Conservation (phyloP, 2,797 vertebrate genomes). For the Intellagama lesueurii region DNA sequence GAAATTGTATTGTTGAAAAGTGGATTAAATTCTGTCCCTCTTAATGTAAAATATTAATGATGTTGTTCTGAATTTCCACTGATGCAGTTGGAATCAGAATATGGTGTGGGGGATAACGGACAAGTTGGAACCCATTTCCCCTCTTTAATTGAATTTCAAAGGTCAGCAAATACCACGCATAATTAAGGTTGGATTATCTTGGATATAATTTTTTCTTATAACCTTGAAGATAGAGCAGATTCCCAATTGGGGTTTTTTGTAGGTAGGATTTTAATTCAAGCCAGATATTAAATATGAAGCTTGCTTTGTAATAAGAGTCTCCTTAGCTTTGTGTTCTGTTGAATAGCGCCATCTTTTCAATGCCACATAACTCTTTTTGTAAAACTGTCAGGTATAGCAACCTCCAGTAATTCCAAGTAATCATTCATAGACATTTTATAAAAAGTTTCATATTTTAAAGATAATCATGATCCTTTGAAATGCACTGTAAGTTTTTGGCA, state of each 20-base stretch:
- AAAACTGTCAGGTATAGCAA: neutral
- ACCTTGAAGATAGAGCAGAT: constrained; percentile 26
- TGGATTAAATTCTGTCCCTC: constrained; percentile 21
- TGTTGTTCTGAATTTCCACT: constrained; percentile 21
- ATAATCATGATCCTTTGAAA: neutral
- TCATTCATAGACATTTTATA: neutral
- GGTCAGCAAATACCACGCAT: constrained; percentile 38
- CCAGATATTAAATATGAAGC: constrained; percentile 1
- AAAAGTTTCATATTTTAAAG: neutral
- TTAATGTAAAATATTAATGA: constrained; percentile 17
- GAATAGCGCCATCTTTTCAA: neutral
- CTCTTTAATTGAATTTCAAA: constrained; percentile 36
- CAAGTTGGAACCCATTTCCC: constrained; percentile 14
- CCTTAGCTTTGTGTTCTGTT: constrained; percentile 1
- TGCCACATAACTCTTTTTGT: constrained; percentile 22
- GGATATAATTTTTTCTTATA: constrained; percentile 23
- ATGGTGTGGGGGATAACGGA: constrained; percentile 23
- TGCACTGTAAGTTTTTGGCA: neutral
- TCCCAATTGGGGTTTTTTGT: constrained; percentile 9
- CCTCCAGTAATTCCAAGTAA: neutral
- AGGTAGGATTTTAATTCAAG: constrained; percentile 4
- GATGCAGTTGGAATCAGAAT: constrained; percentile 3
- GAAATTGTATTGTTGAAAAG: constrained; percentile 20
- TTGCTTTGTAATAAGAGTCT: neutral
- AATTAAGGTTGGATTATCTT: constrained; percentile 51